Evolutionary conservation across 2,113 vertebrate genomes (phyloP), one percentile per base, ranked within the genome.

Genomic region (Sakesphorus luctuosus): DNA sequence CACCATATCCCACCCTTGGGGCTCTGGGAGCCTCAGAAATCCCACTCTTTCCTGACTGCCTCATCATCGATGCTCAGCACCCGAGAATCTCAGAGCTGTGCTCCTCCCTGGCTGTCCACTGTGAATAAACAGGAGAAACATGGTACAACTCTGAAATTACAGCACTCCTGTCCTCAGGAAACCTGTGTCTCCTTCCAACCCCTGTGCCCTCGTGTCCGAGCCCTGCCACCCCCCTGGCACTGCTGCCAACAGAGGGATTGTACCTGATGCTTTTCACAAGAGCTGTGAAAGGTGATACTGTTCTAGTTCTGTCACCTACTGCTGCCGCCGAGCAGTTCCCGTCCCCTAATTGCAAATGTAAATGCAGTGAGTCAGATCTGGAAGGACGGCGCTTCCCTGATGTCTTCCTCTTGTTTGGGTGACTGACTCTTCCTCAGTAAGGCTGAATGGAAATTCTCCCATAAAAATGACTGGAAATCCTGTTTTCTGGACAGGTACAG

Each of bases 131-230:
- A 50, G 38, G 18, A 75, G 58, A 76, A 79, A 55, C 3, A 3
- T 0, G 23, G 25, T 40, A 15, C 18, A 28, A 3, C 11, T 2
- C 4, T 17, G 69, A 19, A 63, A 35, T 5, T 85, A 68, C 11
- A 63, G 25, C 31, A 26, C 33, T 66, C 19, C 49, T 28, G 28
- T 33, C 62, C 35, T 74, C 68, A 43, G 77, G 52, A 75, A 52
- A 47, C 2, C 1, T 0, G 3, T 55, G 11, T n/a, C 24, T 74
- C 31, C 14, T n/a, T 36, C 66, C 0, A 1, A 43, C 14, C 61
- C 36, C 17, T 31, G 40, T 25, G 53, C 18, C 36, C 2, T 0
- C 0, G 1, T 53, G n/a, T 40, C 46, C 61, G 49, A 66, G 53
- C 43, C 40, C 31, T 72, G 67, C 21, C 49, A 68, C 9, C 23